Percentiles rank a stretch among this genome's conserved stretches.
Evolutionary conservation across 2,797 vertebrate species (phyloP).

Genomic region (Chiroxiphia lanceolata): DNA sequence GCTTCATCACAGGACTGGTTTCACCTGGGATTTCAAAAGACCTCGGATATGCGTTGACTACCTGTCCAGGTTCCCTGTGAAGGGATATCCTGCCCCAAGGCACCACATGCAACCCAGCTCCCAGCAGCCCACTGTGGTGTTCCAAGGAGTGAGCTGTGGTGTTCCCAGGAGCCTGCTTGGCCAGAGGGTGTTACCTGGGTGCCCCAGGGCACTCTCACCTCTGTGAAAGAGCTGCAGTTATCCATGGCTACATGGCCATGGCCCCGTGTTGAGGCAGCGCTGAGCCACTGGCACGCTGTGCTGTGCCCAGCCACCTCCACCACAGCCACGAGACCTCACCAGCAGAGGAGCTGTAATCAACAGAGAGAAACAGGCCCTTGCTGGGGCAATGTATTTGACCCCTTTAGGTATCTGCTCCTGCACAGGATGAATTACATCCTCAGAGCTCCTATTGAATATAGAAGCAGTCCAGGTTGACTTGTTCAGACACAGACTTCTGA

Average conservation of each 20-base stretch:
- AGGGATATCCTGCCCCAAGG: background rate
- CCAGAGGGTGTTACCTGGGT: background rate
- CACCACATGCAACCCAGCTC: fast-evolving
- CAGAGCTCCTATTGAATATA: background rate
- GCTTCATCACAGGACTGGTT: background rate
- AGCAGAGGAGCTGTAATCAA: background rate
- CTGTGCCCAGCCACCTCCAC: background rate
- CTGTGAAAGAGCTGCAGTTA: background rate
- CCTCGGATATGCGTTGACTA: fast-evolving
- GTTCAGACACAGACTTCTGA: background rate
- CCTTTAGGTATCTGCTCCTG: background rate
- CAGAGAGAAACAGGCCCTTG: background rate
- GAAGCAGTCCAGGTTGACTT: background rate
- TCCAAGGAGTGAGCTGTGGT: background rate
- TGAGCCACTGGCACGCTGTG: fast-evolving
- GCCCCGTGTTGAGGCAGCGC: fast-evolving
- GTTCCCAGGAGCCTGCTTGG: background rate
- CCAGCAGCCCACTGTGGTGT: fast-evolving
- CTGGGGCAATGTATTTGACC: background rate
- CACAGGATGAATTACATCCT: background rate
- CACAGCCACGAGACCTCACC: background rate
- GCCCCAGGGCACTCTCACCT: background rate
- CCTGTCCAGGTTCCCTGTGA: background rate
- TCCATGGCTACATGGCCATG: fast-evolving
- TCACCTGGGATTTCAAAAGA: background rate